Evolutionary conservation across 2,797 vertebrate species (phyloP).

Genomic region (Eupleurogrammus muticus): DNA sequence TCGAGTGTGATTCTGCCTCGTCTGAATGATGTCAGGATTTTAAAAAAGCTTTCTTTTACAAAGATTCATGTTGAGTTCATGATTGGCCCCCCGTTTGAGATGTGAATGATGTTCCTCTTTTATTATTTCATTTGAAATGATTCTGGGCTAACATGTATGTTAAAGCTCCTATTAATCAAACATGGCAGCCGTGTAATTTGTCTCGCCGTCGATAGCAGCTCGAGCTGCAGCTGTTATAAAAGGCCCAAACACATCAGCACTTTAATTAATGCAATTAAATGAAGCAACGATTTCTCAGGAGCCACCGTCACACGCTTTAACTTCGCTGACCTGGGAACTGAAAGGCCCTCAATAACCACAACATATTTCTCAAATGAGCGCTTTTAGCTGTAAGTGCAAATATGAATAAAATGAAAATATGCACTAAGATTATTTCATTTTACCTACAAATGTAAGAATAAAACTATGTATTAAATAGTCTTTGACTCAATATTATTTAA

Average conservation of each 20-base stretch:
- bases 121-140: constrained; percentile 78
- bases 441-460: not conserved
- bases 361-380: constrained; percentile 22
- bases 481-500: no score
- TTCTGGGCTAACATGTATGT: constrained; percentile 73
- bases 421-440: not conserved
- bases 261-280: constrained; percentile 73
- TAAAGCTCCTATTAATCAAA: constrained; percentile 79
- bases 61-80: constrained; percentile 76
- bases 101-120: constrained; percentile 77
- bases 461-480: not conserved
- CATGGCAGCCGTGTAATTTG: constrained; percentile 68
- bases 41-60: constrained; percentile 55
- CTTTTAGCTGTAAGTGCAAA: not conserved
- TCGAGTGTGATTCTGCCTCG: no score
- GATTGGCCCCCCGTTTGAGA: constrained; percentile 69
- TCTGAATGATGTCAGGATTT: constrained; percentile 32
- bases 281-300: constrained; percentile 58
- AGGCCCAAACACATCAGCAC: constrained; percentile 67
- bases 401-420: not conserved
- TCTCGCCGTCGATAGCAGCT: constrained; percentile 61
- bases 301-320: constrained; percentile 41
- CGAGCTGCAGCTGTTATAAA: constrained; percentile 49
- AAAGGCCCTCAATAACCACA: constrained; percentile 32
- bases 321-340: constrained; percentile 25